A percentile compares a stretch with the other conserved stretches of the same genome.
Evolutionary conservation across 1,140 invertebrate species (phyloP).

Genomic region (Pogonomyrmex californicus): DNA sequence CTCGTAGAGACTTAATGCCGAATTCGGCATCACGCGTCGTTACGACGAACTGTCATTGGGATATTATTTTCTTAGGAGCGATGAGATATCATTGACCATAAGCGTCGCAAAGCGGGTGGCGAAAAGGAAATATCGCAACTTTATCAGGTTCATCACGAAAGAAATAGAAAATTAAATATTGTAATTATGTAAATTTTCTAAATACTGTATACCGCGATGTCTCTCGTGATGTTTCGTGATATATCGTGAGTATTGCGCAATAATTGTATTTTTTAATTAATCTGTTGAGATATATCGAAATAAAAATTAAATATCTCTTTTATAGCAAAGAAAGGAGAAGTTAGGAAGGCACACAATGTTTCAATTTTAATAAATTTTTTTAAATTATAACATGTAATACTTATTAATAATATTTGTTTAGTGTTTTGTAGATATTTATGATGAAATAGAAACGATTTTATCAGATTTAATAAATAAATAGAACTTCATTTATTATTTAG

Average conservation of each 20-base stretch:
- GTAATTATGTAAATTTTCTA: not conserved
- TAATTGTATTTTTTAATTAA: not conserved
- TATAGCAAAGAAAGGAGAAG: not conserved
- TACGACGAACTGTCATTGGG: not conserved
- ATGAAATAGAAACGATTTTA: not conserved
- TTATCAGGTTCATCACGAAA: not conserved
- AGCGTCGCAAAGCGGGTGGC: not conserved
- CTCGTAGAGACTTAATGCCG: slow-evolving; percentile 20
- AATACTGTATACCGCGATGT: not conserved
- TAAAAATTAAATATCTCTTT: not conserved
- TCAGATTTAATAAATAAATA: not conserved
- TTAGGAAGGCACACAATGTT: not conserved
- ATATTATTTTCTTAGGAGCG: slow-evolving; percentile 41
- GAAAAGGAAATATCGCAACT: not conserved
- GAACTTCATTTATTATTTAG: not conserved
- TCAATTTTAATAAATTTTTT: not conserved
- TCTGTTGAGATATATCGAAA: not conserved
- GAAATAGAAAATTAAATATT: not conserved
- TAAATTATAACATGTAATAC: not conserved
- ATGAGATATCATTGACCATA: not conserved
- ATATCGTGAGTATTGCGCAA: not conserved
- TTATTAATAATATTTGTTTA: not conserved
- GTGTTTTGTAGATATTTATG: not conserved
- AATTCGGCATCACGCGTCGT: slow-evolving; percentile 7
- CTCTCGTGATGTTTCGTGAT: not conserved